Evolutionary conservation across 64 coral and sea anemone genomes (phyloP), one percentile per base, ranked within the genome.

Genomic region (Stichodactyla helianthus): DNA sequence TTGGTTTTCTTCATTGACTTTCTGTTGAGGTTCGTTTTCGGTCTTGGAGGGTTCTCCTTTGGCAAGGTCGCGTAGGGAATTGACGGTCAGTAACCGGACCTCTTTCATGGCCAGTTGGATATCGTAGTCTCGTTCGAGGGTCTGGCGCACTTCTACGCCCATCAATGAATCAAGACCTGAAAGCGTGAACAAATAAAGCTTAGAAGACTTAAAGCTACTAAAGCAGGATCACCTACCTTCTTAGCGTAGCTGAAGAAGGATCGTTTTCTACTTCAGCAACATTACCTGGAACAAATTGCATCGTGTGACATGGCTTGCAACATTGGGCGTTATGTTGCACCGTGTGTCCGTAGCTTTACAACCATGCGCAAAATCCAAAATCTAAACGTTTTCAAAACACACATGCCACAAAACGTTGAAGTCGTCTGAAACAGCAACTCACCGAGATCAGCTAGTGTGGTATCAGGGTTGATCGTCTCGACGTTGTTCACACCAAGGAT

Each of bases 61-160:
- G 51, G 77, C 77, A 67, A 92, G 79, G 14, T 95, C 87, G 54
- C 84, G 84, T 84, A 95, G 92, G 56, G 92, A 92, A 68, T 89
- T 92, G 15, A 95, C 84, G 6, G 94, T 95, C 44, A 92, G 87
- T 63, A 92, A 84, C 2, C 91, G 91, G 50, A 95, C 94, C 44
- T 95, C 94, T 84, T 95, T 95, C 94, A 95, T 89, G 15, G 59
- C 83, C 20, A 95, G 79, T 23, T 95, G 94, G 89, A 95, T 92
- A 64, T 92, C 87, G 60, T 92, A 95, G 84, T 95, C 94, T 27
- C 94, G 94, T 87, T 95, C 94, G 11, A 95, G 84, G 6, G 84
- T 95, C 59, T 95, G 94, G 2, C 90, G 90, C 22, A 95, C 90
- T 60, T 95, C 94, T 55, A 92, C 94, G 61, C 94, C 94, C 90